phyloP scores from a whole-genome alignment of 1,140 invertebrate genomes.

The Listronotus oregonensis region DNA sequence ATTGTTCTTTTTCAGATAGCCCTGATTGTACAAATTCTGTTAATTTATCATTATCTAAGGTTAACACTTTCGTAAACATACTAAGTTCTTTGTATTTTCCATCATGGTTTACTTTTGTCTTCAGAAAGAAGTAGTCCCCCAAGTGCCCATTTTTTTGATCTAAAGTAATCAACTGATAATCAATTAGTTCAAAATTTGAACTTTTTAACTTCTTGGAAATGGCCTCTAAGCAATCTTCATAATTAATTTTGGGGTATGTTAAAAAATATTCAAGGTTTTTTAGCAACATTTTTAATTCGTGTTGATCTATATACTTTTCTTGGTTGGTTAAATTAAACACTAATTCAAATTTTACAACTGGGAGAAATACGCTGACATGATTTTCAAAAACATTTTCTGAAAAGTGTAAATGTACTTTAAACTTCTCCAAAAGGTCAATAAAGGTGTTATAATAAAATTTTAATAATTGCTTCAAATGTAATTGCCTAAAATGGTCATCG shows the following conservation, averaged over 20 bases:
- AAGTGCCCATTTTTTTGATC: neutral
- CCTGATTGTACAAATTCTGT: neutral
- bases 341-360: neutral
- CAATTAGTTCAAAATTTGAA: neutral
- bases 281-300: neutral
- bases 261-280: neutral
- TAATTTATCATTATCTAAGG: too few species aligned
- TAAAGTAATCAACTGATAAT: neutral
- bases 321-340: neutral
- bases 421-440: neutral
- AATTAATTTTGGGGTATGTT: neutral
- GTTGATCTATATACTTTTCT: neutral
- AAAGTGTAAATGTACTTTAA: neutral
- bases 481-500: neutral
- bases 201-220: neutral
- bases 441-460: neutral
- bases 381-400: neutral
- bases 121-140: neutral
- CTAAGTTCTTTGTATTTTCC: neutral
- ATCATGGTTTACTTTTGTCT: neutral
- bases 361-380: neutral
- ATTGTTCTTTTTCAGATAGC: neutral
- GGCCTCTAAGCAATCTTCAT: constrained; percentile 4
- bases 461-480: neutral
- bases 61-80: constrained; percentile 2